Evolutionary conservation across 2,797 vertebrate genomes (phyloP), one percentile per base, ranked within the genome.

Genomic region (Sphaeramia orbicularis): DNA sequence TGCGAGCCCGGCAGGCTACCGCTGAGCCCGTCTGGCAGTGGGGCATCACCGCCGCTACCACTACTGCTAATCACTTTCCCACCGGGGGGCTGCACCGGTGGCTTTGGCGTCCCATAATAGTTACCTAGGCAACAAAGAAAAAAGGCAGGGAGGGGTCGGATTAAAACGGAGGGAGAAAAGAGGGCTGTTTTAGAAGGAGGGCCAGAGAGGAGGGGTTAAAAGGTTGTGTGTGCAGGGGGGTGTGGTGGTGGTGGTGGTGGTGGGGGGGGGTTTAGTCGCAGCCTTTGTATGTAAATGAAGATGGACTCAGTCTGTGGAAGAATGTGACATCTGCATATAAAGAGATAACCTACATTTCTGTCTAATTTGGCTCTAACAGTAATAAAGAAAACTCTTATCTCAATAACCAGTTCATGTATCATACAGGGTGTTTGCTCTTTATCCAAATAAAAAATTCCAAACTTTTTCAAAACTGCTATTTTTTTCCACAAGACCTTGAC

Each of bases 21-120:
- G 63, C 85, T 91, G 87, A 91, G 85, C 85, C 84, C 59, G 90
- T 94, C 95, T 91, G 96, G 93, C 93, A 96, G 93, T 94, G 84
- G 89, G 76, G 95, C 97, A 98, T 99, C 95, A 93, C 96, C 95
- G 74, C 95, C 74, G 81, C 78, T 80, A 91, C 95, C 90, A 67
- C 95, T 81, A 62, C 94, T 93, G 83, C 95, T 81, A 81, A 95
- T 98, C 95, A 99, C 95, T 97, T 96, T 97, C 95, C 96, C 96
- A 92, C 94, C 93, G 90, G 95, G 95, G 94, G 98, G 97, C 92
- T 99, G 96, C 93, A 94, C 95, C 77, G 97, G 96, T 87, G 98
- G 98, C 93, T 99, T 99, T 93, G 98, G 98, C 43, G 98, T 99
- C 95, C 98, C 98, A 97, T 99, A 99, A 95, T 99, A 99, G 97